Conservation (phyloP, 2,888 invertebrate genomes). For the Chironomus tentans region DNA sequence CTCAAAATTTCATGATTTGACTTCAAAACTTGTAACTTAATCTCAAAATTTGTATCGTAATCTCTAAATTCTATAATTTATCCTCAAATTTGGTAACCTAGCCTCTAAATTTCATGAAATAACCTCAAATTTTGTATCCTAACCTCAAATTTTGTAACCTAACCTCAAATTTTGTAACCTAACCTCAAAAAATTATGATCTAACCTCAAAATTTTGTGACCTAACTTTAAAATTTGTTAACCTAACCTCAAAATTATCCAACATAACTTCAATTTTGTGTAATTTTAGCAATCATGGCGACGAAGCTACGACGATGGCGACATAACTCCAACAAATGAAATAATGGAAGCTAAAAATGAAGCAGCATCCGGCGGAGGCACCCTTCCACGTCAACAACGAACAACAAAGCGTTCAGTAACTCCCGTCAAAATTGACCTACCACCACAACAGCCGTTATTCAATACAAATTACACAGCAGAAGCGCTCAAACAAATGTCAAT, state of each 20-base stretch:
- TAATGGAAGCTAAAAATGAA: slow-evolving; percentile 39
- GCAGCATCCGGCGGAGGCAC: slow-evolving; percentile 71
- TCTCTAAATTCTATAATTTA: too few species aligned
- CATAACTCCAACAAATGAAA: slow-evolving; percentile 80
- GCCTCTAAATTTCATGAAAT: too few species aligned
- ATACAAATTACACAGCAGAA: slow-evolving; percentile 17
- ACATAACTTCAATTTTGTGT: background rate
- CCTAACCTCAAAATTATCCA: background rate
- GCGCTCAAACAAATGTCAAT: slow-evolving; percentile 21
- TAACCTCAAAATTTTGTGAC: background rate
- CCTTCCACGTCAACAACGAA: slow-evolving; percentile 63
- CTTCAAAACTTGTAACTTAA: too few species aligned
- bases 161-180: too few species aligned
- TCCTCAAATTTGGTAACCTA: too few species aligned
- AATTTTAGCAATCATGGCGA: slow-evolving; percentile 47
- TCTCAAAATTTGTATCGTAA: too few species aligned
- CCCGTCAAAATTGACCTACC: slow-evolving; percentile 47
- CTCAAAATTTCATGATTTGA: too few species aligned
- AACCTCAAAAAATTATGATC: background rate
- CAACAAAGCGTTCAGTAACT: slow-evolving; percentile 43
- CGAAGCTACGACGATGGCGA: slow-evolving; percentile 84
- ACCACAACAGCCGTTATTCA: slow-evolving; percentile 39
- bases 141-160: too few species aligned
- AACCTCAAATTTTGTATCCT: too few species aligned
- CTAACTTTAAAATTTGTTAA: background rate